Percentiles rank a stretch among this genome's conserved stretches.
These are phyloP conservation scores for Chloroceryle aenea DNA, from an alignment of 2,113 vertebrate species.

Conservation along the genomic window DNA sequence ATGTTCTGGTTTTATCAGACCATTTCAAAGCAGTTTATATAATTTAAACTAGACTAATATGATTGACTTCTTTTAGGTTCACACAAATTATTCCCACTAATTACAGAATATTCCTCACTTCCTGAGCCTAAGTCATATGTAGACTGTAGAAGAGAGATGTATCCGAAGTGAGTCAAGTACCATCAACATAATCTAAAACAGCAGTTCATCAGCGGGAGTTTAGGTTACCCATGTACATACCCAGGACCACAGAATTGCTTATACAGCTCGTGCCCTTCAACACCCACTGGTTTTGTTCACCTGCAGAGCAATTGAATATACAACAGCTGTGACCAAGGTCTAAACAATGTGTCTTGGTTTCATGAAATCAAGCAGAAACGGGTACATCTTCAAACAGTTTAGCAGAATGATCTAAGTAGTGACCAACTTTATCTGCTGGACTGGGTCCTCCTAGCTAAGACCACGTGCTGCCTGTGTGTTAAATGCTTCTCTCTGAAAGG, in stretches of 20 bases:
- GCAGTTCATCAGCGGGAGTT: not conserved
- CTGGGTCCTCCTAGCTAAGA: not conserved
- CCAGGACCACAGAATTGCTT: not conserved
- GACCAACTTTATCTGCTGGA: not conserved
- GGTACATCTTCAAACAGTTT: not conserved
- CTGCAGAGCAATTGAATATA: not conserved
- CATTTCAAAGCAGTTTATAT: not conserved
- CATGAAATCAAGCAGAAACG: not conserved
- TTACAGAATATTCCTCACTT: not conserved
- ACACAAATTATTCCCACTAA: not conserved
- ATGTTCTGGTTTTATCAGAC: not conserved
- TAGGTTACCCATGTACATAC: accelerated
- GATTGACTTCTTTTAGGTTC: not conserved
- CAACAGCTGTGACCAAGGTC: not conserved
- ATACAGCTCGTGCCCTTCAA: not conserved
- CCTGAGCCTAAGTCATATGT: not conserved
- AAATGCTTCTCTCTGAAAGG: not conserved
- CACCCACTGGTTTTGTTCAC: not conserved
- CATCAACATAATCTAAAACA: accelerated
- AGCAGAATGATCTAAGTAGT: not conserved
- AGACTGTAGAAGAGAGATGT: not conserved
- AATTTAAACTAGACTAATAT: not conserved
- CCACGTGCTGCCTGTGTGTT: not conserved
- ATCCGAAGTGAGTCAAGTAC: not conserved
- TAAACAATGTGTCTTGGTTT: not conserved